phyloP scores from a whole-genome alignment of 2,888 invertebrate genomes.

The Macaria notata region DNA sequence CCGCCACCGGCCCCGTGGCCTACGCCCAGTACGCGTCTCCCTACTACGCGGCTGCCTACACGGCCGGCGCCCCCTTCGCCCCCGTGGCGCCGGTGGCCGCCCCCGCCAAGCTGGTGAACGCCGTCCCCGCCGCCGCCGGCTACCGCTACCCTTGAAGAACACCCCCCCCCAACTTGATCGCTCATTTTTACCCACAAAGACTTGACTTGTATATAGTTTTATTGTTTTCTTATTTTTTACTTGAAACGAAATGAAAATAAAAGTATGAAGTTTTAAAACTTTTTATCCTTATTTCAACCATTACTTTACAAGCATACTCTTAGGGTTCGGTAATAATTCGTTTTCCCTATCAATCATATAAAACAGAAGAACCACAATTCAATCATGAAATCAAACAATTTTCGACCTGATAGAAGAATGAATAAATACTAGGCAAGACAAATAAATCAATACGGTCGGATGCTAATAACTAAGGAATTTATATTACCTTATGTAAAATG shows the following conservation, averaged over 20 bases:
- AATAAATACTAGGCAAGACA: too few species aligned
- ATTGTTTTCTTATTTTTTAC: slow-evolving; percentile 51
- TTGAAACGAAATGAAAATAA: slow-evolving; percentile 31
- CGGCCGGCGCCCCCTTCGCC: slow-evolving; percentile 34
- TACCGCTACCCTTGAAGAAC: slow-evolving; percentile 68
- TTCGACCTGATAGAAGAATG: too few species aligned
- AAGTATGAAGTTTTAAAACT: slow-evolving; percentile 16
- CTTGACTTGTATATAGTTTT: slow-evolving; percentile 67
- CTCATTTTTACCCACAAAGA: slow-evolving; percentile 55
- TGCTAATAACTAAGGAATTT: too few species aligned
- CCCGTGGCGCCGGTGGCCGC: slow-evolving; percentile 62
- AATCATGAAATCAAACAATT: too few species aligned
- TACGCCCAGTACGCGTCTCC: slow-evolving; percentile 38
- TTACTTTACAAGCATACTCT: too few species aligned
- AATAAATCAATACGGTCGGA: too few species aligned
- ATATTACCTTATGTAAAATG: too few species aligned
- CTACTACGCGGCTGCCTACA: slow-evolving; percentile 20
- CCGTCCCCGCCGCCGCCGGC: slow-evolving; percentile 52
- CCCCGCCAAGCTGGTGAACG: slow-evolving; percentile 84
- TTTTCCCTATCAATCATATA: too few species aligned
- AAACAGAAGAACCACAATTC: too few species aligned
- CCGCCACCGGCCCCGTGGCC: slow-evolving; percentile 35
- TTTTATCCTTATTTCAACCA: not conserved
- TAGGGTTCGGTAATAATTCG: too few species aligned
- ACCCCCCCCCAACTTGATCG: slow-evolving; percentile 46